Evolutionary conservation across 1,140 invertebrate species (phyloP).

Genomic region (Nephila pilipes): DNA sequence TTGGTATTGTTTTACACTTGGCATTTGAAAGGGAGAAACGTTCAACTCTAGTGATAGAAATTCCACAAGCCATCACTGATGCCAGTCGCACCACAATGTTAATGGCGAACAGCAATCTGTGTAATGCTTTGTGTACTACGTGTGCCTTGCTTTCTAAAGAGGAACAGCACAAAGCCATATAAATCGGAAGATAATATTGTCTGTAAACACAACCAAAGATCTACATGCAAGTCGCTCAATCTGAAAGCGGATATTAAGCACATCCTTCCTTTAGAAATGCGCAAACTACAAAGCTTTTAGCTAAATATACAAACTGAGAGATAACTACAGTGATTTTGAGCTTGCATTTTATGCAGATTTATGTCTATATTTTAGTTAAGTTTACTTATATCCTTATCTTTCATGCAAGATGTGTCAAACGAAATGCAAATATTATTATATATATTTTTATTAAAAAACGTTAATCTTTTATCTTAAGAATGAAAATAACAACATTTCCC

Average conservation of each 20-base stretch:
- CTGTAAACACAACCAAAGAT: constrained; percentile 3
- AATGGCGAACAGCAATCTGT: constrained; percentile 3
- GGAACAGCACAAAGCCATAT: not conserved
- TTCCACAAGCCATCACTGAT: constrained; percentile 28
- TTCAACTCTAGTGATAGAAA: constrained; percentile 12
- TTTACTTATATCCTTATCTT: too few species aligned
- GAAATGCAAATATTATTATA: too few species aligned
- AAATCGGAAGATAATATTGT: constrained; percentile 32
- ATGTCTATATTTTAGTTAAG: too few species aligned
- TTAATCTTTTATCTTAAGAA: too few species aligned
- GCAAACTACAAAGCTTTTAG: not conserved
- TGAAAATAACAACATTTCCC: too few species aligned
- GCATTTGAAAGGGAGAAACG: not conserved
- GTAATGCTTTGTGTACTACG: constrained; percentile 3
- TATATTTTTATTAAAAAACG: too few species aligned
- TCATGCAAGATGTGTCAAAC: too few species aligned
- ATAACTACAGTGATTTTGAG: not conserved
- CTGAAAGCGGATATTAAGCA: not conserved
- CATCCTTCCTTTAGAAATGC: constrained; percentile 25
- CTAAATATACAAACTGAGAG: constrained; percentile 10
- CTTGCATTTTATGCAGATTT: not conserved
- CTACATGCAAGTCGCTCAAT: not conserved
- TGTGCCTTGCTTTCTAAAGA: constrained; percentile 2
- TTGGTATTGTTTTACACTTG: not conserved
- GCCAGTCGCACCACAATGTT: constrained; percentile 7